A percentile compares a stretch with the other conserved stretches of the same genome.
These are phyloP conservation scores for Synergus japonicus DNA, from an alignment of 2,888 invertebrate species.

Conservation along the genomic window DNA sequence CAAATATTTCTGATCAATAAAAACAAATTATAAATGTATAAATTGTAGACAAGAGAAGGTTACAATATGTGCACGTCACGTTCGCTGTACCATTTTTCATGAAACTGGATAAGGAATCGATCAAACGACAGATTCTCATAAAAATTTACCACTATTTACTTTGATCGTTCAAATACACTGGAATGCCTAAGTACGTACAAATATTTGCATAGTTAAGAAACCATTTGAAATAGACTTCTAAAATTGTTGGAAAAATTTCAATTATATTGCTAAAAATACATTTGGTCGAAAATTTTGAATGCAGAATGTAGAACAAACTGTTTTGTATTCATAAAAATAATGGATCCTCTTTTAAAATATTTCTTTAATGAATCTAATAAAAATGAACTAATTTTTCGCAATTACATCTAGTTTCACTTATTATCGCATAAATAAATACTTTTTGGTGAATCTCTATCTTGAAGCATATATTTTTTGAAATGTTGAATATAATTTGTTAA, in stretches of 20 bases:
- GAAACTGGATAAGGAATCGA: conserved; percentile 17
- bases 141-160: neutral
- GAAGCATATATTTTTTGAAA: neutral
- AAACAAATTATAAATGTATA: conserved; percentile 36
- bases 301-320: neutral
- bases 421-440: neutral
- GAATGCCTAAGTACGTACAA: too few species aligned
- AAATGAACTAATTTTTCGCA: neutral
- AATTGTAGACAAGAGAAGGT: neutral
- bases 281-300: conserved; percentile 14
- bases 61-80: neutral
- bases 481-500: neutral
- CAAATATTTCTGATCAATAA: neutral
- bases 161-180: too few species aligned
- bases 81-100: neutral
- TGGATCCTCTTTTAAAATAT: neutral
- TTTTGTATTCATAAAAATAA: neutral
- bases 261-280: neutral
- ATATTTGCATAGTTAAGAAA: neutral
- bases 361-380: neutral
- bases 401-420: neutral
- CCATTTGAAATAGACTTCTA: neutral
- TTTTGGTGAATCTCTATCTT: conserved; percentile 3
- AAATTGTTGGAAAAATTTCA: neutral
- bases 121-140: conserved; percentile 7